Percentiles rank a stretch among this genome's conserved stretches.
Evolutionary conservation across 2,888 invertebrate genomes (phyloP).

Genomic region (Nowickia ferox): DNA sequence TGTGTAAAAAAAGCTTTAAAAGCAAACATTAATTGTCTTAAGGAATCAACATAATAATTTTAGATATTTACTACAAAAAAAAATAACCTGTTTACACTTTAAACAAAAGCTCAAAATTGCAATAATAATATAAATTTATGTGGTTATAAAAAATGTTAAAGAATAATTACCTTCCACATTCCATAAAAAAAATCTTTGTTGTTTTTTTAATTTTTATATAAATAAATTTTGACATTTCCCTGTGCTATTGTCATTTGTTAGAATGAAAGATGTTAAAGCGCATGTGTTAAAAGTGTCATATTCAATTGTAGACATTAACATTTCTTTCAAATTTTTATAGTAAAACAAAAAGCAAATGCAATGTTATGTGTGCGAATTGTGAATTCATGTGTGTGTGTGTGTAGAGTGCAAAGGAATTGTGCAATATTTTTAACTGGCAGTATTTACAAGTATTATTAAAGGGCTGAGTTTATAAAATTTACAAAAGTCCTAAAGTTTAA

Average conservation of each 20-base stretch:
- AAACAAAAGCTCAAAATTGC: background rate
- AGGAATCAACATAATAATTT: background rate
- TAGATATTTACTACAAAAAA: too few relatives aligned
- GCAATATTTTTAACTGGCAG: background rate
- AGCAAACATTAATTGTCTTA: background rate
- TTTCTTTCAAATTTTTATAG: slow-evolving; percentile 10
- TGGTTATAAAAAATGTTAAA: background rate
- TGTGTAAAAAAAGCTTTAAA: background rate
- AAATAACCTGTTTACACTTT: background rate
- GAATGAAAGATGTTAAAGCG: slow-evolving; percentile 10
- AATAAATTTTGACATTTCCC: slow-evolving; percentile 63
- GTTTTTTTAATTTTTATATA: slow-evolving; percentile 40
- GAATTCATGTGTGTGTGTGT: background rate
- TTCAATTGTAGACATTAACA: slow-evolving; percentile 24
- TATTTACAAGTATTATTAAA: too few relatives aligned
- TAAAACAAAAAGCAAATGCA: slow-evolving; percentile 19
- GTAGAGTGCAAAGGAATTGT: slow-evolving; percentile 15
- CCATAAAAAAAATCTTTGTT: slow-evolving; percentile 35
- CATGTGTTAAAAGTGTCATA: slow-evolving; percentile 65
- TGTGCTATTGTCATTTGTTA: slow-evolving; percentile 16
- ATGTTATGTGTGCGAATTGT: slow-evolving; percentile 16
- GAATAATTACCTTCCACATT: slow-evolving; percentile 54
- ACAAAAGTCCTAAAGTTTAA: too few relatives aligned
- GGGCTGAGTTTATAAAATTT: too few relatives aligned
- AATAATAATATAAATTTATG: background rate